phyloP scores from a whole-genome alignment of 1,140 invertebrate genomes.

The Drosophila funebris region DNA sequence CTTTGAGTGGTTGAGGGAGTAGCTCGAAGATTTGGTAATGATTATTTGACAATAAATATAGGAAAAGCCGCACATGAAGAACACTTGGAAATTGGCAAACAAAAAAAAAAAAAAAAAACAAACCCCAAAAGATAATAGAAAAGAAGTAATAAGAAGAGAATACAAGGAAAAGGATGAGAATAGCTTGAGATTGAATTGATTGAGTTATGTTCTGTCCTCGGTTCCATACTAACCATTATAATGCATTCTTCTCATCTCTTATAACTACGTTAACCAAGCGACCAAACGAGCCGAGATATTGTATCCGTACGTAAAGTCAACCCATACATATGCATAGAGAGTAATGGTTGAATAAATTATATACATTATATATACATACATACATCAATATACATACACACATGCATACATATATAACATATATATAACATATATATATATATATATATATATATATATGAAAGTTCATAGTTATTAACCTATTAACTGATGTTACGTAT shows the following conservation, averaged over 20 bases:
- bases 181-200: background rate
- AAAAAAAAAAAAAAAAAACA: background rate
- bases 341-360: conserved; percentile 52
- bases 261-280: conserved; percentile 22
- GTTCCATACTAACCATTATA: conserved; percentile 24
- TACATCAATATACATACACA: conserved; percentile 14
- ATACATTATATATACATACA: conserved; percentile 15
- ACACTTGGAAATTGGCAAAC: background rate
- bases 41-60: conserved; percentile 74
- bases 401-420: conserved; percentile 22
- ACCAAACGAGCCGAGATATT: conserved; percentile 26
- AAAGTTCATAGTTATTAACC: conserved; percentile 29
- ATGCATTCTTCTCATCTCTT: conserved; percentile 25
- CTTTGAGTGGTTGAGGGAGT: background rate
- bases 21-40: conserved; percentile 16
- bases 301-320: conserved; percentile 49
- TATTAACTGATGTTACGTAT: conserved; percentile 43
- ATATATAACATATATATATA: conserved; percentile 30
- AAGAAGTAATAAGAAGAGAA: background rate
- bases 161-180: background rate
- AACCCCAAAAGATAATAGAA: background rate
- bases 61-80: conserved; percentile 13
- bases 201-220: conserved; percentile 22
- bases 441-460: conserved; percentile 21
- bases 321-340: conserved; percentile 69